phyloP scores from a whole-genome alignment of 1,140 invertebrate species.

The Paraescarpia echinospica region DNA sequence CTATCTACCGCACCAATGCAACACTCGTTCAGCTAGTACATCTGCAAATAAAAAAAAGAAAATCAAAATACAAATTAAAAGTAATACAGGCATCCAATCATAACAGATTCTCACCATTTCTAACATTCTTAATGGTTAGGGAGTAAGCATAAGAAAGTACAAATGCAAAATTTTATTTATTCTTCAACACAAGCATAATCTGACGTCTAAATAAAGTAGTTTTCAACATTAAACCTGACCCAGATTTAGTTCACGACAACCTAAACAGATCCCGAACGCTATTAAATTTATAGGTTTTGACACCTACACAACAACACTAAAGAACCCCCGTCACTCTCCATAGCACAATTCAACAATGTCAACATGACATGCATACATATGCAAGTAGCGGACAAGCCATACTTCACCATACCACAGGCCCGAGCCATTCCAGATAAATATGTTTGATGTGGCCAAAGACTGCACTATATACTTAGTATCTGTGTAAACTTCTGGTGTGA shows the following conservation, averaged over 20 bases:
- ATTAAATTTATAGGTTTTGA: background rate
- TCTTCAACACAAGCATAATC: background rate
- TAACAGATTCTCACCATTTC: background rate
- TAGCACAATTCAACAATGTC: background rate
- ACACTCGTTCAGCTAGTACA: background rate
- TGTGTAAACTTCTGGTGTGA: conserved; percentile 1
- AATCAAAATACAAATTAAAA: background rate
- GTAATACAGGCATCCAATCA: background rate
- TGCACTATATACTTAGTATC: background rate
- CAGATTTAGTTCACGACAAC: background rate
- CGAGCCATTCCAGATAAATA: background rate
- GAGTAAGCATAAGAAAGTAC: background rate
- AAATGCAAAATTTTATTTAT: background rate
- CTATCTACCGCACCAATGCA: background rate
- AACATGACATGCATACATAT: background rate
- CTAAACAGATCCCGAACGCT: background rate
- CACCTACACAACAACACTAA: background rate
- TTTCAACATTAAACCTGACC: background rate
- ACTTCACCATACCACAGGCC: background rate
- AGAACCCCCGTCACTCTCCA: background rate
- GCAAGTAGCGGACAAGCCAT: background rate
- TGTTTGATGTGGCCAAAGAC: background rate
- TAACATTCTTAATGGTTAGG: background rate
- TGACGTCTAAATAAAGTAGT: background rate
- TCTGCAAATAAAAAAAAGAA: background rate